Evolutionary conservation across 2,888 invertebrate genomes (phyloP).

Genomic region (Dicyrtoma fusca): DNA sequence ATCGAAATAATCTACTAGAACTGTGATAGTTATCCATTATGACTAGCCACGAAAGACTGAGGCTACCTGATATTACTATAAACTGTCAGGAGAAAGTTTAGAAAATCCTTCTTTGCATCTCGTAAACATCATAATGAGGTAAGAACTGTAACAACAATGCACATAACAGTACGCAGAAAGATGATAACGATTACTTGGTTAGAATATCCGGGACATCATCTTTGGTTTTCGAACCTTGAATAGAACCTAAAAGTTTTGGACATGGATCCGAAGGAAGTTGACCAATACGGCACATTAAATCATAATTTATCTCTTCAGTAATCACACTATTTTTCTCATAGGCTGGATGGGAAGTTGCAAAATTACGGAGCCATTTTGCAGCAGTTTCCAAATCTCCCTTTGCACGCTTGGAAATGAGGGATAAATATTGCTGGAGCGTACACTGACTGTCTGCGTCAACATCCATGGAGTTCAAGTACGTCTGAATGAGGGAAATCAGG

Average conservation of each 20-base stretch:
- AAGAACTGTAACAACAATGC: no score
- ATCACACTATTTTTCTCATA: slow-evolving; percentile 92
- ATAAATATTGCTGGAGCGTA: slow-evolving; percentile 94
- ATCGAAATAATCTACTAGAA: no score
- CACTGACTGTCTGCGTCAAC: slow-evolving; percentile 98
- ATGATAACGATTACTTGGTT: slow-evolving; percentile 39
- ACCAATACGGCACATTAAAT: slow-evolving; percentile 66
- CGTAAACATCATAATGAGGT: no score
- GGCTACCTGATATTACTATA: no score
- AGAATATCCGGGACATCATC: slow-evolving; percentile 73
- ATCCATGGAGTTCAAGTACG: slow-evolving; percentile 92
- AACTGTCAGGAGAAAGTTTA: no score
- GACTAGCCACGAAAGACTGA: no score
- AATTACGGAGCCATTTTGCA: slow-evolving; percentile 91
- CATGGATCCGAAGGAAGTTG: slow-evolving; percentile 63
- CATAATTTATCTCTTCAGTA: slow-evolving; percentile 85
- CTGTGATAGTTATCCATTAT: no score
- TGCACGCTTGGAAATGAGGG: slow-evolving; percentile 83
- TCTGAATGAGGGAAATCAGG: slow-evolving; percentile 88
- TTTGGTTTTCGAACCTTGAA: slow-evolving; percentile 76
- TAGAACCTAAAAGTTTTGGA: slow-evolving; percentile 75
- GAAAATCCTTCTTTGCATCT: no score
- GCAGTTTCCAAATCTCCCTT: slow-evolving; percentile 89
- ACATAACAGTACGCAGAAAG: no score
- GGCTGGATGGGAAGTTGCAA: slow-evolving; percentile 82